Conservation (phyloP, 2,797 vertebrate species). For the Tamandua tetradactyla region DNA sequence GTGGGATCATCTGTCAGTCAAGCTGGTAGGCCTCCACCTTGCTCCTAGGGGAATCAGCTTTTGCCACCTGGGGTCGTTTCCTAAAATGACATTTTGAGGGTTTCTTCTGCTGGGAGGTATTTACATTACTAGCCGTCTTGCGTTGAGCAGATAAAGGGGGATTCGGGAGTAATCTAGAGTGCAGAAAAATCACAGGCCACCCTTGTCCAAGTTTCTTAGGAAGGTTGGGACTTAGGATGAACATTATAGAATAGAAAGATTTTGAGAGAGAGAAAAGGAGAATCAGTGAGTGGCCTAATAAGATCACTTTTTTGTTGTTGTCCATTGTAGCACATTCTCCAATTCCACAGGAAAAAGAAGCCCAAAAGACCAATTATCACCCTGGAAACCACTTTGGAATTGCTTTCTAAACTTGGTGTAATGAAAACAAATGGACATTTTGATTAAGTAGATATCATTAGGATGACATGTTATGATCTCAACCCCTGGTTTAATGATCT, state of each 20-base stretch:
- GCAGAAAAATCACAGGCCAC: not conserved
- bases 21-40: not conserved
- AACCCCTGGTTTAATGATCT: constrained; percentile 82
- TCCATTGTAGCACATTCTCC: not conserved
- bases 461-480: constrained; percentile 82
- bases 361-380: constrained; percentile 54
- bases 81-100: not conserved
- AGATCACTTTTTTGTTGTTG: not conserved
- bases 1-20: not conserved
- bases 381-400: constrained; percentile 59
- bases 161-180: not conserved
- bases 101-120: not conserved
- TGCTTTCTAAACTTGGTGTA: constrained; percentile 76
- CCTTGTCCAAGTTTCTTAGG: not conserved
- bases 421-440: constrained; percentile 83
- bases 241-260: not conserved
- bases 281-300: not conserved
- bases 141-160: not conserved
- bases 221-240: not conserved
- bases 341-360: constrained; percentile 46
- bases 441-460: constrained; percentile 84
- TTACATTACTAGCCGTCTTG: not conserved
- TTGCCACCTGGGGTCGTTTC: not conserved
- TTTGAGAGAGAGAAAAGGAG: not conserved
- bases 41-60: not conserved